Percentiles rank a stretch among this genome's conserved stretches.
Evolutionary conservation across 2,797 vertebrate species (phyloP).

Genomic region (Sciurus carolinensis): DNA sequence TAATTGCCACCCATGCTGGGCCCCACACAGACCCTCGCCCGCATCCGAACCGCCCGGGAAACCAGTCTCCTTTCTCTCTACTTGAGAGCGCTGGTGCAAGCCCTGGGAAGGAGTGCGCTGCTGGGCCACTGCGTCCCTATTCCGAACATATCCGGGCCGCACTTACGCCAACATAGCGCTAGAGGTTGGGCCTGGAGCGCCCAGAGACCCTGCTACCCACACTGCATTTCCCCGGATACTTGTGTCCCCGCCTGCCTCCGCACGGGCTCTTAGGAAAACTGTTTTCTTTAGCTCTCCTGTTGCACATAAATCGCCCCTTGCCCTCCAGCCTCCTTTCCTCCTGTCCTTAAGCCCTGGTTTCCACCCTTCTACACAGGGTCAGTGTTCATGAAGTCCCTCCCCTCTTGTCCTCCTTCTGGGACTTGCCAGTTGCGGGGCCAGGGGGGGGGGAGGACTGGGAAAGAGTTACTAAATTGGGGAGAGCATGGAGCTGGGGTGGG

Average conservation of each 20-base stretch:
- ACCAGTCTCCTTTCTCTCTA: neutral
- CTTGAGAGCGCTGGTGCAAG: neutral
- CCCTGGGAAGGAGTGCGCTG: neutral
- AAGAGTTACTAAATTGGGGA: conserved; percentile 24
- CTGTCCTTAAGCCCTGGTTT: too few species aligned
- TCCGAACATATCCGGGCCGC: fast-evolving
- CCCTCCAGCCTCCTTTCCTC: neutral
- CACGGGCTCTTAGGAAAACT: neutral
- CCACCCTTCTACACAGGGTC: neutral
- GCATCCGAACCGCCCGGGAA: neutral
- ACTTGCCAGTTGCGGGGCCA: neutral
- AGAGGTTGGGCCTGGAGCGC: neutral
- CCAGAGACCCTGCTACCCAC: neutral
- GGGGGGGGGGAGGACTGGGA: neutral
- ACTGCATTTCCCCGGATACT: neutral
- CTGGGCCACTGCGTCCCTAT: neutral
- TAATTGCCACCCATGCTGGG: neutral
- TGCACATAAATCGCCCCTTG: neutral
- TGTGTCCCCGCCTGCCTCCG: neutral
- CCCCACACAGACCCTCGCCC: neutral
- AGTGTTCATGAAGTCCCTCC: neutral
- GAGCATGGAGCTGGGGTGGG: neutral
- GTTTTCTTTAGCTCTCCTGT: neutral
- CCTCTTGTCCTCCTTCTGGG: too few species aligned
- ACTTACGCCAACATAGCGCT: neutral